Evolutionary conservation across 2,797 vertebrate species (phyloP).

Genomic region (Platyrinchus mystaceus): DNA sequence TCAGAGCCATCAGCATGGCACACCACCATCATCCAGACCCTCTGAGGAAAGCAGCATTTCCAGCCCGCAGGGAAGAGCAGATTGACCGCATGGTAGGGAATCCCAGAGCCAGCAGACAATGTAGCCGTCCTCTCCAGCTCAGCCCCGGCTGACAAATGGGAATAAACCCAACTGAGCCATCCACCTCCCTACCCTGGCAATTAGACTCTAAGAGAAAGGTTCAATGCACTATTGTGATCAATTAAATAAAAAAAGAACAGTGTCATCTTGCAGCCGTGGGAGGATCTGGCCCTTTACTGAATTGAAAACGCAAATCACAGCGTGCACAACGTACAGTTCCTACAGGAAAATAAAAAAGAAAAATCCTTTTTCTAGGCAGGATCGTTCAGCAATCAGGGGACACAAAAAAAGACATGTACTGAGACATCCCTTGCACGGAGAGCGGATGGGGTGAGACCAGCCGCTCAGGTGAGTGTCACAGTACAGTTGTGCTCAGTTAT

Average conservation of each 20-base stretch:
- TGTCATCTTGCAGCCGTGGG: neutral
- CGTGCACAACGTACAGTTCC: neutral
- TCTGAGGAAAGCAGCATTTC: neutral
- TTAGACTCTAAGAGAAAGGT: neutral
- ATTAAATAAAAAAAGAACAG: neutral
- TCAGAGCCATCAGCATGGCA: neutral
- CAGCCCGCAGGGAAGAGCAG: neutral
- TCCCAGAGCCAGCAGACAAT: constrained; percentile 13
- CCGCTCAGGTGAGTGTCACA: constrained; percentile 27
- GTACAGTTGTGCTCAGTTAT: neutral
- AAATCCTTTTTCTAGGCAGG: neutral
- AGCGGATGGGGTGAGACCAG: neutral
- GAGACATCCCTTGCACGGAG: neutral
- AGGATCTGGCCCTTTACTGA: neutral
- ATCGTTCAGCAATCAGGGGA: neutral
- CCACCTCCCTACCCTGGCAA: neutral
- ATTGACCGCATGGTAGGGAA: neutral
- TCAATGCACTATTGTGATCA: neutral
- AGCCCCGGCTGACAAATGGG: neutral
- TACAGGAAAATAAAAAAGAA: neutral
- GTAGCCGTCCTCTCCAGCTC: neutral
- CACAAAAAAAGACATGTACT: neutral
- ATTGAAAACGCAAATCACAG: neutral
- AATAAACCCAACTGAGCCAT: neutral
- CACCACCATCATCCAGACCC: neutral